Evolutionary conservation across 2,797 vertebrate species (phyloP), one percentile per base, ranked within the genome.

Genomic region (Peromyscus melanophrys): DNA sequence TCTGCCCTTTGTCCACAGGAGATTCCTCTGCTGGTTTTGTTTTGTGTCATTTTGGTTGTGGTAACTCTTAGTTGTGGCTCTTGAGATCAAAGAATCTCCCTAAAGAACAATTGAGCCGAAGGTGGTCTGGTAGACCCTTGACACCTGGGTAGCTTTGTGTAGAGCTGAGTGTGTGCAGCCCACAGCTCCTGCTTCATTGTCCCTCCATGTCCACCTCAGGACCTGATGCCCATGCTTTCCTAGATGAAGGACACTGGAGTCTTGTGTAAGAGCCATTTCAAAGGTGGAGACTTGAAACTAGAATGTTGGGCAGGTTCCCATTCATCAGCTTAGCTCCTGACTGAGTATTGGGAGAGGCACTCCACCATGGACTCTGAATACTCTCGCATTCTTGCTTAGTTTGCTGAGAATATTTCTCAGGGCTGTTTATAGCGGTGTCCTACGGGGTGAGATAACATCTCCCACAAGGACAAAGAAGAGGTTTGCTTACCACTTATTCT

Each of bases 241-340:
- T 61, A 52, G 57, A 84, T 34, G 43, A 77, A 94, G 31, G 59
- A 6, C 8, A 8, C 14, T 12, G 6, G 23, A 16, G 29, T 92
- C 69, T 59, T 63, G 37, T 92, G 61, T 25, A 82, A 12, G 2
- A 52, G 8, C 27, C 13, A 49, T 63, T 46, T 29, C 19, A 21
- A 63, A 92, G 14, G 0, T n/a, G 67, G 52, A 96, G 23, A 73
- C 55, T 67, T 63, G 67, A 46, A 94, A 89, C 37, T 63, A 77
- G 23, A 93, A 71, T 75, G 14, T 8, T 21, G 46, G 49, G 43
- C 40, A 89, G 9, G 37, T 40, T 52, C 21, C 13, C 34, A 27
- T 52, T 52, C 17, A 16, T 40, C 10, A 82, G 52, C 49, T 40
- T 31, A 73, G 31, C 29, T 77, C 19, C 40, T 16, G 61, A 76